Conservation (phyloP, 2,888 invertebrate species). For the Tetragnatha montana region DNA sequence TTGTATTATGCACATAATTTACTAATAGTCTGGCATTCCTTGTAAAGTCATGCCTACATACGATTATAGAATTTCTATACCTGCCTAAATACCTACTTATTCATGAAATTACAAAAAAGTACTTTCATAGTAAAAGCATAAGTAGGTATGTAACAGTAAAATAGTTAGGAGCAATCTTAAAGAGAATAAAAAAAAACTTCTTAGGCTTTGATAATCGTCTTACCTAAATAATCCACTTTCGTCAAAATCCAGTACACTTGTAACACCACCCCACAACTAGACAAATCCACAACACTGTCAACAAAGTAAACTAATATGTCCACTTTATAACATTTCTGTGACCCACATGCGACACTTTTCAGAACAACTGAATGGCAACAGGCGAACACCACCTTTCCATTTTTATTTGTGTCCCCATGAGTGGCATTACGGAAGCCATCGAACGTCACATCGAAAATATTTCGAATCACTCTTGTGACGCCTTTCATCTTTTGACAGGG, state of each 20-base stretch:
- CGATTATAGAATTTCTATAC: too few relatives aligned
- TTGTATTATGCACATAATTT: too few relatives aligned
- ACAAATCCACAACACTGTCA: not conserved
- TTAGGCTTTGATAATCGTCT: too few relatives aligned
- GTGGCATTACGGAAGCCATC: conserved; percentile 9
- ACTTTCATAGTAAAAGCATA: too few relatives aligned
- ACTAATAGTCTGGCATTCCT: too few relatives aligned
- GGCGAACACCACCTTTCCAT: conserved; percentile 19
- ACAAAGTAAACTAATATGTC: not conserved
- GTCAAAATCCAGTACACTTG: not conserved
- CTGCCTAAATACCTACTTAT: too few relatives aligned
- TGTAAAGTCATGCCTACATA: too few relatives aligned
- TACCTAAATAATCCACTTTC: too few relatives aligned
- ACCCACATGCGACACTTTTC: conserved; percentile 21
- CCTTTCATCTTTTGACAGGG: conserved; percentile 20
- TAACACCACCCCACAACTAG: not conserved
- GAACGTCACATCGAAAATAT: conserved; percentile 15
- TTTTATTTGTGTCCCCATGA: conserved; percentile 29
- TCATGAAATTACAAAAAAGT: too few relatives aligned
- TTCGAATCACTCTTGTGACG: conserved; percentile 1
- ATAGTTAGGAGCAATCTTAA: too few relatives aligned
- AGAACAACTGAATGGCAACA: not conserved
- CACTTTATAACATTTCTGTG: conserved; percentile 36
- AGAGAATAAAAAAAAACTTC: too few relatives aligned
- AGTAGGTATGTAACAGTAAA: too few relatives aligned